Conservation (phyloP, 2,113 vertebrate genomes). For the Eclectus roratus region DNA sequence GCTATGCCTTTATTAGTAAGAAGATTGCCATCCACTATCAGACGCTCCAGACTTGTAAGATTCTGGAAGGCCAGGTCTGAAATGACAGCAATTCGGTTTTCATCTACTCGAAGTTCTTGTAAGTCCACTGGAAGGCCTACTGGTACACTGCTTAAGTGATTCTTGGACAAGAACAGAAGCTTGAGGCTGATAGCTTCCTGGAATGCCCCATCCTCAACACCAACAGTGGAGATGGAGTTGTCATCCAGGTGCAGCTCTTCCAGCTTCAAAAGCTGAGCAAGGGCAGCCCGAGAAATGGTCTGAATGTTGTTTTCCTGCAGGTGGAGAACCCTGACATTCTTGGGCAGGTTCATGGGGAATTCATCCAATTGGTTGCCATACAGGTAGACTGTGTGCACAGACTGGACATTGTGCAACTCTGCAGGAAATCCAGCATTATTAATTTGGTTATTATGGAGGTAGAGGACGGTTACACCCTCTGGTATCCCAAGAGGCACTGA, state of each 20-base stretch:
- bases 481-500: slow-evolving; percentile 98
- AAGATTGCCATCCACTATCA: slow-evolving; percentile 94
- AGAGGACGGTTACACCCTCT: slow-evolving; percentile 94
- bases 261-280: slow-evolving; percentile 89
- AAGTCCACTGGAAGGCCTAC: slow-evolving; percentile 91
- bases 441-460: slow-evolving; percentile 99
- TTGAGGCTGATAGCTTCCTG: slow-evolving; percentile 93
- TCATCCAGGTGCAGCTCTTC: slow-evolving; percentile 97
- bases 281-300: slow-evolving; percentile 93
- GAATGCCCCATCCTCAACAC: slow-evolving; percentile 95
- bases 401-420: slow-evolving; percentile 90
- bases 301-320: slow-evolving; percentile 99
- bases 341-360: slow-evolving; percentile 96
- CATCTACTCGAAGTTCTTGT: slow-evolving; percentile 92
- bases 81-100: slow-evolving; percentile 93
- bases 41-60: slow-evolving; percentile 89
- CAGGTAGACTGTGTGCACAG: slow-evolving; percentile 92
- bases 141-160: slow-evolving; percentile 95
- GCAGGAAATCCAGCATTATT: slow-evolving; percentile 98
- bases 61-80: slow-evolving; percentile 95
- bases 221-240: slow-evolving; percentile 97
- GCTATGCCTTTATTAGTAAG: slow-evolving; percentile 93
- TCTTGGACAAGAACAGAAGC: slow-evolving; percentile 95
- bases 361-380: slow-evolving; percentile 98
- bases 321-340: slow-evolving; percentile 90